Evolutionary conservation across 2,113 vertebrate genomes (phyloP), one percentile per base, ranked within the genome.

Genomic region (Myiopsitta monachus): DNA sequence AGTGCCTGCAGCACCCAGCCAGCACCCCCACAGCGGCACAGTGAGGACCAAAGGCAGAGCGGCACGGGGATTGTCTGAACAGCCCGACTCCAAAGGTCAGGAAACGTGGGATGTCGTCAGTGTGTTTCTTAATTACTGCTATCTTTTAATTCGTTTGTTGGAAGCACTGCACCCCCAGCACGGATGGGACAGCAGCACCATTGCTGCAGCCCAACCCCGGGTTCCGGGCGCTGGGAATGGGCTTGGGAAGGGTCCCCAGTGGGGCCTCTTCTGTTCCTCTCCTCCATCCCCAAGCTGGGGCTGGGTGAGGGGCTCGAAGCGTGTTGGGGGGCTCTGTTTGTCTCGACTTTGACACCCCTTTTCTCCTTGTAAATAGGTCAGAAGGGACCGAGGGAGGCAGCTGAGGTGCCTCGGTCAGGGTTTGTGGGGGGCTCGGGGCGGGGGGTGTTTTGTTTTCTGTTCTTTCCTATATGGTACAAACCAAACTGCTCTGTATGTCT

Each of bases 281-380:
- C 46, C 69, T 74, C 74, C 41, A 14, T 24, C 57, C 52, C 33
- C 2, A 18, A 39, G 62, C 55, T 33, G 61, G 82, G 55, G 69
- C 27, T 54, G 63, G 64, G 19, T 1, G 24, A 44, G 55, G 46
- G 55, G 67, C 67, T 86, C 9, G 3, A 52, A 31, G 63, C 5
- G 6, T 30, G 44, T 23, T 1, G 15, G 80, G 55, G 52, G 74
- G 81, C 77, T 91, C 57, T 12, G 2, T 31, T 46, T n/a, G 72
- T 78, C 81, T 57, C 6, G 31, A 72, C 81, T 69, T n/a, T 36
- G 49, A 63, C 61, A 41, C 74, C 82, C 57, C 63, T 79, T 80
- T 91, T 91, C 83, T 90, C 90, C 90, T 90, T 94, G 96, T 96
- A 94, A 81, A 92, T 95, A 92, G 63, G 54, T 78, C 83, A 46